Evolutionary conservation across 2,888 invertebrate species (phyloP), one percentile per base, ranked within the genome.

Genomic region (Aquatica leii): DNA sequence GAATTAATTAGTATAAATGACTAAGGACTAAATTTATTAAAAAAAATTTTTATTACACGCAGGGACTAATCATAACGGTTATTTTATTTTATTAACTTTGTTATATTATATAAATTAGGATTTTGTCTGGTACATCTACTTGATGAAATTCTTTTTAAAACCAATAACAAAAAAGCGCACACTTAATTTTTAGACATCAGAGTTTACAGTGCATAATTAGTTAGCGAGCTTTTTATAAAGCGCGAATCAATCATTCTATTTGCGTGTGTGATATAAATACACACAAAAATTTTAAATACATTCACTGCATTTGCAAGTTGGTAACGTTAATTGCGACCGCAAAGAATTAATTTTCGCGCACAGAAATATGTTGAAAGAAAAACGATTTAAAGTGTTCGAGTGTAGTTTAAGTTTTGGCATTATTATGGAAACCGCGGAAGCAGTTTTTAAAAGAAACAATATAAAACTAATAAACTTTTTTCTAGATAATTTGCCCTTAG

Each of bases 381-480:
- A 56, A 53, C 1, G 50, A 64, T 59, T 59, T 59, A 64, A 18
- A 46, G 17, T 8, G 9, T n/a, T 24, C 41, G 34, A n/a, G 24
- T 34, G 3, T 15, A 14, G 34, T 46, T 15, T 20, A 12, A 31
- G 24, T 34, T 31, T 49, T 34, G 14, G n/a, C 46, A 21, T 55
- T 55, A 24, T 55, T 18, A 31, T 15, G 35, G 43, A 67, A 69
- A 65, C 66, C 61, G 58, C 67, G 24, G 24, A 24, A 67, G n/a
- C n/a, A n/a, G n/a, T n/a, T 53, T 46, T 46, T 46, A 64, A 41
- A 62, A 67, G 71, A 71, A 73, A 75, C 75, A 77, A 77, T 74
- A 71, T 72, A 66, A 65, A 64, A 65, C 74, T 76, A 76, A 75
- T 74, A 72, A 76, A 76, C 71, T 75, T 62, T 74, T 73, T 72